phyloP scores from a whole-genome alignment of 2,888 invertebrate genomes.

The Lasioglossum morio region DNA sequence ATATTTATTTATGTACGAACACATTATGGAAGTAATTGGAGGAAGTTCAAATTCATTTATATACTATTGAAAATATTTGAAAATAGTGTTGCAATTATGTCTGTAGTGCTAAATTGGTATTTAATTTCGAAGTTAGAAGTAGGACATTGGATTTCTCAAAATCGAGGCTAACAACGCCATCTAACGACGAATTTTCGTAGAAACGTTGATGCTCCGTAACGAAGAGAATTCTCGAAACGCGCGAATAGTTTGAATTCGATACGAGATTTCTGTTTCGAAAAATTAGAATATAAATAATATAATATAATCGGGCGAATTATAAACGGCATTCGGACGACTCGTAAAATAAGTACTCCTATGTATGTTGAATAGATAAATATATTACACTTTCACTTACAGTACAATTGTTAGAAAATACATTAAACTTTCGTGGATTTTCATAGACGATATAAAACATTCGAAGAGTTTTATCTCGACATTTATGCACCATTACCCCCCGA shows the following conservation, averaged over 20 bases:
- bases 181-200: background rate
- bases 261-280: background rate
- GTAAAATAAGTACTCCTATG: slow-evolving; percentile 6
- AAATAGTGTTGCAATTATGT: background rate
- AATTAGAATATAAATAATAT: background rate
- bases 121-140: background rate
- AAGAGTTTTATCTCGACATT: slow-evolving; percentile 31
- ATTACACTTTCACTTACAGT: slow-evolving; percentile 80
- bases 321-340: background rate
- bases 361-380: slow-evolving; percentile 79
- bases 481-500: slow-evolving; percentile 22
- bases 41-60: background rate
- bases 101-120: background rate
- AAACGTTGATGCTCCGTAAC: background rate
- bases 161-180: slow-evolving; percentile 8
- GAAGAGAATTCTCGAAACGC: background rate
- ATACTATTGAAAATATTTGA: background rate
- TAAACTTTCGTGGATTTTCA: slow-evolving; percentile 38
- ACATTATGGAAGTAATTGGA: background rate
- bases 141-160: background rate
- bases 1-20: background rate
- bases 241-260: background rate
- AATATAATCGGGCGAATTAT: background rate
- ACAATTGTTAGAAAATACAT: slow-evolving; percentile 78
- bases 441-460: slow-evolving; percentile 50